Percentiles rank a stretch among this genome's conserved stretches.
phyloP scores from a whole-genome alignment of 2,888 invertebrate species.

The Tipula confusa region DNA sequence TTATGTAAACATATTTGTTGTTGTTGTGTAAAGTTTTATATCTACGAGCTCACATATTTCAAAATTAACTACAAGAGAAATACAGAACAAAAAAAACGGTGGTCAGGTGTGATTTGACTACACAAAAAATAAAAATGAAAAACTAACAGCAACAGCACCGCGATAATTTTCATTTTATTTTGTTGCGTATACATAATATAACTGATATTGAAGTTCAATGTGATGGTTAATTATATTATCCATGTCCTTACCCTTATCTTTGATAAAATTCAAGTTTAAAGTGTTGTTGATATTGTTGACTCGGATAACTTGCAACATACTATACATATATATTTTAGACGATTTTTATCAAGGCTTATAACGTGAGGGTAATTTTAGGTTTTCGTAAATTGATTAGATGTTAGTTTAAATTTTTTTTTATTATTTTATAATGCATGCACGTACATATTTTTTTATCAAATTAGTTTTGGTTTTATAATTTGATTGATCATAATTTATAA shows the following conservation, averaged over 20 bases:
- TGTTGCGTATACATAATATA: not conserved
- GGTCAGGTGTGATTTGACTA: conserved; percentile 12
- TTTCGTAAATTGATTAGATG: not conserved
- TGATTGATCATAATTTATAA: not conserved
- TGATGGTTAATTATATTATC: conserved; percentile 1
- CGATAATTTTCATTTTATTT: not conserved
- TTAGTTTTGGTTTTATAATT: not conserved
- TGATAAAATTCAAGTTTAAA: conserved; percentile 1
- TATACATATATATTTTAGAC: not conserved
- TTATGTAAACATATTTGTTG: not conserved
- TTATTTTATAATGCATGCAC: not conserved
- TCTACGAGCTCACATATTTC: not conserved
- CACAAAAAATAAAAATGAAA: not conserved
- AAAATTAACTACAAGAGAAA: not conserved
- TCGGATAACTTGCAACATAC: too few relatives aligned
- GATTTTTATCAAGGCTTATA: not conserved
- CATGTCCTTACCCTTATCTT: conserved; percentile 25
- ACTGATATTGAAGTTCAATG: not conserved
- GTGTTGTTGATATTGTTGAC: not conserved
- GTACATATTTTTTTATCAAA: not conserved
- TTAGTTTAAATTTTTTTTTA: not conserved
- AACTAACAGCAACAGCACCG: conserved; percentile 25
- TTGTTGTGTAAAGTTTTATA: too few relatives aligned
- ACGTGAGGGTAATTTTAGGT: not conserved
- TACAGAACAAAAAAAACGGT: not conserved